Conservation (phyloP, 2,797 vertebrate species). For the Rhinoraja longicauda region DNA sequence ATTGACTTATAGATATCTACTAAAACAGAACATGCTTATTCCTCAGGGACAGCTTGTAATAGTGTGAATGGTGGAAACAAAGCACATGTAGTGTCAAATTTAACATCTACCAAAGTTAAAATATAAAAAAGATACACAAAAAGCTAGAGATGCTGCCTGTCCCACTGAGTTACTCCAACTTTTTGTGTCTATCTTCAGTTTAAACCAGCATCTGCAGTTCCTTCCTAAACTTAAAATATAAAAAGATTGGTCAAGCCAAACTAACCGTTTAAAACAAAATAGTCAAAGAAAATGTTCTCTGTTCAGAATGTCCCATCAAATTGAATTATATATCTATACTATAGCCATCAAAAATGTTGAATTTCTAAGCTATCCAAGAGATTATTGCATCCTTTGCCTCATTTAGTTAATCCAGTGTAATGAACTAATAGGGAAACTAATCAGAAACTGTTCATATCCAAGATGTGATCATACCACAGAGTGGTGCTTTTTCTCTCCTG, state of each 20-base stretch:
- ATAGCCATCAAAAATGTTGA: neutral
- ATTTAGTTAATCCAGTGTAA: neutral
- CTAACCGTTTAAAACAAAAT: neutral
- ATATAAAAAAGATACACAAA: neutral
- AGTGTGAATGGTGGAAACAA: neutral
- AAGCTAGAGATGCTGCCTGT: no score
- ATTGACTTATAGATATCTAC: no score
- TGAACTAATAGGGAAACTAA: neutral
- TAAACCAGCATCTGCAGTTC: no score
- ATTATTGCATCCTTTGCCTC: neutral
- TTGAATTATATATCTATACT: neutral
- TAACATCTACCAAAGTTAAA: neutral
- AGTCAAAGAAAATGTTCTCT: neutral
- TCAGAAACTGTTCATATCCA: neutral
- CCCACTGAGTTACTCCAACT: no score
- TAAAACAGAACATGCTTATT: no score
- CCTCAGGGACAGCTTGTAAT: no score
- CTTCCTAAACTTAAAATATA: no score
- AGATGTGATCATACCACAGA: neutral
- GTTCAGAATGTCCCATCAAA: neutral
- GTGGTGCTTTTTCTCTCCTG: neutral
- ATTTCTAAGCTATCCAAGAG: neutral
- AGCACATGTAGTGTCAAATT: neutral
- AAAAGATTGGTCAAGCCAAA: neutral
- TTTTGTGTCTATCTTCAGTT: no score